phyloP scores from a whole-genome alignment of 2,797 vertebrate genomes.

The Graptemys geographica region DNA sequence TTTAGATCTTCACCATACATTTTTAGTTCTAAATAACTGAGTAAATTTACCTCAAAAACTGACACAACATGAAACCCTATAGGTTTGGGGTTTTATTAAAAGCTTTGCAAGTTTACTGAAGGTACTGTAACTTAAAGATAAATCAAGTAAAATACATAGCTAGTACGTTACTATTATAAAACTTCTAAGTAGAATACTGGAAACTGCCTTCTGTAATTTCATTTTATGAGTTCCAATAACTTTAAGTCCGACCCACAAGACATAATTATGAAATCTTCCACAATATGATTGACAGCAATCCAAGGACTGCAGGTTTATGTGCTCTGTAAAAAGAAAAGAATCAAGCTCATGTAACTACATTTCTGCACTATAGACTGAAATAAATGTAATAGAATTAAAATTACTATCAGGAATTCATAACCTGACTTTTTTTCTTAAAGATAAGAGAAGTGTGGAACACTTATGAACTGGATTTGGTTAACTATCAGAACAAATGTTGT shows the following conservation, averaged over 20 bases:
- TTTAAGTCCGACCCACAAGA: not conserved
- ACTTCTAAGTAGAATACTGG: not conserved
- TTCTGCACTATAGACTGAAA: not conserved
- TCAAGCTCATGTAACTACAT: not conserved
- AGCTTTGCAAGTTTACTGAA: not conserved
- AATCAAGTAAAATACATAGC: not conserved
- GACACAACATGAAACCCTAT: not conserved
- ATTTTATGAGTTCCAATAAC: not conserved
- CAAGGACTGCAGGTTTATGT: accelerated
- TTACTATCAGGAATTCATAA: not conserved
- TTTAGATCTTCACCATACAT: not conserved
- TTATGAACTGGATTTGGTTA: constrained; percentile 95
- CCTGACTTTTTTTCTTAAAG: constrained; percentile 74
- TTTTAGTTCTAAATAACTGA: not conserved
- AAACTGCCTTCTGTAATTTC: not conserved
- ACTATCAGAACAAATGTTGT: constrained; percentile 99
- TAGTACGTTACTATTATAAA: not conserved
- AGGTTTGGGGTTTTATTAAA: not conserved
- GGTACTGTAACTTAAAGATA: not conserved
- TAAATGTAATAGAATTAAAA: not conserved
- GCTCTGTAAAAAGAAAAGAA: not conserved
- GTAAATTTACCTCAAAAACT: not conserved
- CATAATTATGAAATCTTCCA: not conserved
- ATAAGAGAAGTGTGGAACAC: constrained; percentile 99
- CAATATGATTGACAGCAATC: not conserved